Evolutionary conservation across 2,888 invertebrate species (phyloP), one percentile per base, ranked within the genome.

Genomic region (Dione vanillae): DNA sequence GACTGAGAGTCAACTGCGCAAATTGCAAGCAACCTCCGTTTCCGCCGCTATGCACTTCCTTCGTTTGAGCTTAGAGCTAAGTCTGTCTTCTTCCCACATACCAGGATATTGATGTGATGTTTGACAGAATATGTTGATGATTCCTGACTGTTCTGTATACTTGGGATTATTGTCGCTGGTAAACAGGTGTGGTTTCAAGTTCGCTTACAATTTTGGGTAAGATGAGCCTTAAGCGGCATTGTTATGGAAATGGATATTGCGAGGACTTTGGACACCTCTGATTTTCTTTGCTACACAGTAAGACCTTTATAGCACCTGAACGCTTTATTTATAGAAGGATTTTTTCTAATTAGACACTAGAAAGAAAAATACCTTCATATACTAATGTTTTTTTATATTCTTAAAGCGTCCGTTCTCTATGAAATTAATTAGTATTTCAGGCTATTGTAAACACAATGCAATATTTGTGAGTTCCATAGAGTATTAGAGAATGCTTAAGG

Each of bases 11-110:
- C 74, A 73, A 76, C 74, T 74, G 73, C 75, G 70, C 75, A 76
- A 77, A 77, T 77, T 77, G 75, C 75, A 74, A 72, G 75, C 70
- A 73, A 76, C 77, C 75, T 76, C 74, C 71, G 73, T 72, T 77
- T 77, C 76, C 77, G 76, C 75, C 74, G 75, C 75, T 71, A 75
- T 77, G 77, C 77, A 77, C 76, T 75, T 76, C 75, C 77, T 75
- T 65, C 70, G 74, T 74, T 72, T 71, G 70, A 68, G 73, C 74
- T 76, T 74, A 27, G 72, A 70, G 72, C 72, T 70, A 65, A 71
- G 65, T 69, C 67, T 65, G 65, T 73, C 75, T 70, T 68, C 52
- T 75, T 75, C 74, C 65, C 69, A 61, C 73, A 49, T 54, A 49
- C 40, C 49, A 66, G 52, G 61, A 70, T 66, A 70, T 70, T 64